Conservation (phyloP, 2,113 vertebrate genomes). For the Stegastes partitus region DNA sequence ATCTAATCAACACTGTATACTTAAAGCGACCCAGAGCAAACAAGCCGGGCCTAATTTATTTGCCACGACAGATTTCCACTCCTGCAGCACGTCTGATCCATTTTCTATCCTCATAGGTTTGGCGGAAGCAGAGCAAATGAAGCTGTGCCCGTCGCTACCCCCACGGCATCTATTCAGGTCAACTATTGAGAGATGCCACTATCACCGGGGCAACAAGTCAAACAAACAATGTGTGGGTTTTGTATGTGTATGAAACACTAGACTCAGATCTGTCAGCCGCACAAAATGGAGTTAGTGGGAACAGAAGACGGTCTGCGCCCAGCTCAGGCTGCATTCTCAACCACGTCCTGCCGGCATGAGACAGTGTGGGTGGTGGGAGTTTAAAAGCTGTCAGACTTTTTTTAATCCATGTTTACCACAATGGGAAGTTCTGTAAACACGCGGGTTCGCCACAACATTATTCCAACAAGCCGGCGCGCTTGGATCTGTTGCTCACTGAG, state of each 20-base stretch:
- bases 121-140: conserved; percentile 38
- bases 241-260: conserved; percentile 83
- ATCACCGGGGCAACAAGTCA: conserved; percentile 81
- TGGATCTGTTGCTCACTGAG: conserved; percentile 37
- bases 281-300: conserved; percentile 74
- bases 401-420: conserved; percentile 76
- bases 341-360: conserved; percentile 66
- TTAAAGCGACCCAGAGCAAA: conserved; percentile 8
- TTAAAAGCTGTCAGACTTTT: conserved; percentile 70
- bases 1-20: conserved; percentile 28
- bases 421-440: conserved; percentile 77
- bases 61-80: neutral
- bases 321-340: conserved; percentile 52
- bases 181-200: conserved; percentile 76
- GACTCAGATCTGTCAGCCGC: conserved; percentile 73
- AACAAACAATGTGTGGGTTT: conserved; percentile 87
- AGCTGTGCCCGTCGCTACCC: conserved; percentile 40
- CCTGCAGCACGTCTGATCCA: conserved; percentile 5
- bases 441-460: conserved; percentile 63
- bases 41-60: conserved; percentile 4
- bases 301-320: conserved; percentile 53
- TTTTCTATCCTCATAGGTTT: conserved; percentile 40
- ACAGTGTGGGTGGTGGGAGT: conserved; percentile 73
- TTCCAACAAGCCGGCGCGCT: conserved; percentile 49
- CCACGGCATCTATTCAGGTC: conserved; percentile 72